Conservation (phyloP, 2,888 invertebrate species). For the Xylota sylvarum region DNA sequence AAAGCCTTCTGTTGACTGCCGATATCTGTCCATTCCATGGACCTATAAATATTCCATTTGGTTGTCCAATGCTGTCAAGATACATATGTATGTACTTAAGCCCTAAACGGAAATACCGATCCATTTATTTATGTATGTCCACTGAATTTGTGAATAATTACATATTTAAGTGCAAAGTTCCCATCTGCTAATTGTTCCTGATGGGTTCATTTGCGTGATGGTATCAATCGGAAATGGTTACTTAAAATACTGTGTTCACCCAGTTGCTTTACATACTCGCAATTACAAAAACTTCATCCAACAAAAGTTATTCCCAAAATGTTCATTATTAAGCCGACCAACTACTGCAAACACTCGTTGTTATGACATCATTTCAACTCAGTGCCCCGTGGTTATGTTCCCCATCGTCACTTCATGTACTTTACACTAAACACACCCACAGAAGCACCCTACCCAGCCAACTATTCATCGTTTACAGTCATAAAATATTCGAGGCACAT, state of each 20-base stretch:
- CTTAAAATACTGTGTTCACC: neutral
- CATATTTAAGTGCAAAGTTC: no score
- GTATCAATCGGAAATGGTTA: neutral
- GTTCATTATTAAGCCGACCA: neutral
- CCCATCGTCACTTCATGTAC: conserved; percentile 18
- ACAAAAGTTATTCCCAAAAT: neutral
- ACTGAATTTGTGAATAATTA: no score
- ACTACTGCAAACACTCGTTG: conserved; percentile 3
- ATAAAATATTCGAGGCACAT: conserved; percentile 36
- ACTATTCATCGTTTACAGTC: neutral
- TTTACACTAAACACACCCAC: neutral
- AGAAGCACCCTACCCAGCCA: neutral
- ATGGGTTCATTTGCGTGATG: neutral
- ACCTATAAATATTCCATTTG: no score
- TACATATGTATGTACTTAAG: no score
- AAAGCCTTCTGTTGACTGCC: no score
- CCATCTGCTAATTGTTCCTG: neutral
- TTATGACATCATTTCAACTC: conserved; percentile 21
- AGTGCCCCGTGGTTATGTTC: neutral
- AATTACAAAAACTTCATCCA: neutral
- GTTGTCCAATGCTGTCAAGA: no score
- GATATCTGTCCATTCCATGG: no score
- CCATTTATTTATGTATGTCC: no score
- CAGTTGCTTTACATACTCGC: neutral
- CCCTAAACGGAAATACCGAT: no score